Evolutionary conservation across 2,113 vertebrate species (phyloP), one percentile per base, ranked within the genome.

Genomic region (Saiga tatarica): DNA sequence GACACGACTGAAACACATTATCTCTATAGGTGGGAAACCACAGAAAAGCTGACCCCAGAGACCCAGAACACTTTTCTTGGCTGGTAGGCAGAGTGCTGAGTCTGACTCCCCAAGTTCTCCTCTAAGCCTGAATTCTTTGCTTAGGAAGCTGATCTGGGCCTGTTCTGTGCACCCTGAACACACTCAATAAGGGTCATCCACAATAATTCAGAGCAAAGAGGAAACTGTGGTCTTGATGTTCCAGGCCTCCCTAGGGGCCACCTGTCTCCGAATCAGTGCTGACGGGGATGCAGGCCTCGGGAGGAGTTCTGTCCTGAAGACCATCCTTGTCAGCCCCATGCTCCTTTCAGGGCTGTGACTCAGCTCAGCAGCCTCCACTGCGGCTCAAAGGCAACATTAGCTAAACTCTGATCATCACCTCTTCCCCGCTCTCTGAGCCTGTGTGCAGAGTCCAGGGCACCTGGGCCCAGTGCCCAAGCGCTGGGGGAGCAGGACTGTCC

Each of bases 191-290:
- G 39, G 82, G 88, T 87, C 55, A 33, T 47, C 10, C 33, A 23
- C 30, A 74, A 36, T 39, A 57, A 91, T 74, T 81, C 52, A 42
- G 93, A 57, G 23, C 57, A 71, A 33, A 91, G 85, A 84, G 52
- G 52, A 78, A 62, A 53, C 21, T 17, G 67, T 0, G 0, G 36
- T 71, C 12, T 62, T 15, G 57, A 45, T 6, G 26, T 60, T 4
- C 53, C 71, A 5, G 42, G 52, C 25, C 71, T 62, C 62, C 86
- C 60, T 19, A 25, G 50, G 39, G 92, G 45, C 42, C 55, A 33
- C 85, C 62, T 76, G 94, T 97, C 93, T 93, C 97, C 62, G 71
- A 97, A 84, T 91, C 95, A 97, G 91, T 82, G 87, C 90, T 97
- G 97, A 96, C 57, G 76, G 50, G 53, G 97, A 13, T 6, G 17